Base-by-base conservation (phyloP, 2,888 invertebrate genomes). In the Eumerus sabulonum region DNA sequence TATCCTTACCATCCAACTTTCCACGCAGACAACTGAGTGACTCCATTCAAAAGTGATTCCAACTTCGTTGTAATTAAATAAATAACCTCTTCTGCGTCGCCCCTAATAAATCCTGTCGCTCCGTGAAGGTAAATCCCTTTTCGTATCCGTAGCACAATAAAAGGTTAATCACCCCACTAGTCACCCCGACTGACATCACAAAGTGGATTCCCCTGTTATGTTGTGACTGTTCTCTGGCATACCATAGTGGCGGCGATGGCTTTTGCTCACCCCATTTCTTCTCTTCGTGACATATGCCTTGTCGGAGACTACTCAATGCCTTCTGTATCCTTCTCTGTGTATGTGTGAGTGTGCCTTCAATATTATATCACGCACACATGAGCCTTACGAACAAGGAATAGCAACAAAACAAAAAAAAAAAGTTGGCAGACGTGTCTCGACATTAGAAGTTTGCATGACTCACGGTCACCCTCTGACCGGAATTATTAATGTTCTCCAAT, bases 31-130 rank as follows among this genome's bases (percentile, higher is more conserved):
- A 44, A 63, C 68, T n/a, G 51, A 40, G 40, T 11, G 40, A 47
- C 67, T 60, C 53, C 13, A 67, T 57, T 50, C 47, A 11, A 56
- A 19, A 51, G 57, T 45, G 54, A 70, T 47, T 51, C 44, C 36
- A 17, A 62, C 60, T 67, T 71, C 71, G 54, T 62, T 18, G 67
- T 73, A 77, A 77, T 77, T 73, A 77, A 73, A 73, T 77, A 67
- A 67, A 42, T 27, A 27, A 27, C 27, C 27, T 27, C 27, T 27
- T 27, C 27, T 73, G 57, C 48, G 57, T 73, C 66, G 67, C 51
- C 73, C 73, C 18, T 48, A 57, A 77, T 63, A 73, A 68, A 73
- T 77, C 72, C 42, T 59, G 45, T 13, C 17, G 16, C 45, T 42
- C 17, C 42, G 9, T 11, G 12, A 16, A 66, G 71, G 76, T 76